phyloP scores from a whole-genome alignment of 2,797 vertebrate species.

The Crenuchus spilurus region DNA sequence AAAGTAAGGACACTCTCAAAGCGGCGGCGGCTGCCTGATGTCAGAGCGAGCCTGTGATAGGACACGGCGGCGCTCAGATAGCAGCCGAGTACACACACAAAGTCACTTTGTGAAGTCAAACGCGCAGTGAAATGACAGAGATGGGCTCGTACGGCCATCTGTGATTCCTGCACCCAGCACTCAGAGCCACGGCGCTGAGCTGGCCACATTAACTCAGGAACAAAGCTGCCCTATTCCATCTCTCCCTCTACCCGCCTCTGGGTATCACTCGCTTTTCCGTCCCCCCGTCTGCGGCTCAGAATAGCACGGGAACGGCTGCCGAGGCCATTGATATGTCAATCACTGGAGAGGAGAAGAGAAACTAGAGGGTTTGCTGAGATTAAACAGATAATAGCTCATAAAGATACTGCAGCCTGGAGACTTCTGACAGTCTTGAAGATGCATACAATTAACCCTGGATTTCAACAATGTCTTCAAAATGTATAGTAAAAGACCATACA shows the following conservation, averaged over 20 bases:
- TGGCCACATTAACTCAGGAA: constrained; percentile 37
- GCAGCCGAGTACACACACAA: constrained; percentile 43
- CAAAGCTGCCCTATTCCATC: constrained; percentile 47
- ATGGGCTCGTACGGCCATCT: constrained; percentile 37
- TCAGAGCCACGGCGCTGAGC: constrained; percentile 11
- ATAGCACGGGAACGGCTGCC: constrained; percentile 51
- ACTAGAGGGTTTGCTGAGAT: constrained; percentile 65
- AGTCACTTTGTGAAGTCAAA: constrained; percentile 56
- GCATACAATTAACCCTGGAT: not conserved
- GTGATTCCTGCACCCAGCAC: constrained; percentile 40
- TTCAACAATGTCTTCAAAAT: too few relatives aligned
- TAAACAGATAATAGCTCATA: constrained; percentile 49
- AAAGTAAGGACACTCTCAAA: constrained; percentile 54
- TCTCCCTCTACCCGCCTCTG: constrained; percentile 32
- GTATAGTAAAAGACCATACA: too few relatives aligned
- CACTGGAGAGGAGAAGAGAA: constrained; percentile 68
- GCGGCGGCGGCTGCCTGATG: constrained; percentile 42
- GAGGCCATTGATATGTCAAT: constrained; percentile 55
- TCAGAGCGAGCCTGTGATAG: constrained; percentile 46
- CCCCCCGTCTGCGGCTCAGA: constrained; percentile 63
- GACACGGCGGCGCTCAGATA: constrained; percentile 47
- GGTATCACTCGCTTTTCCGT: constrained; percentile 31
- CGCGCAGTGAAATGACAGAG: constrained; percentile 33
- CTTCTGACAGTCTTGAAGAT: not conserved
- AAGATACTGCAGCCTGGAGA: not conserved